Percentiles rank a stretch among this genome's conserved stretches.
These are phyloP conservation scores for Lordiphosa fenestrarum DNA, from an alignment of 2,888 invertebrate genomes.

Conservation along the genomic window DNA sequence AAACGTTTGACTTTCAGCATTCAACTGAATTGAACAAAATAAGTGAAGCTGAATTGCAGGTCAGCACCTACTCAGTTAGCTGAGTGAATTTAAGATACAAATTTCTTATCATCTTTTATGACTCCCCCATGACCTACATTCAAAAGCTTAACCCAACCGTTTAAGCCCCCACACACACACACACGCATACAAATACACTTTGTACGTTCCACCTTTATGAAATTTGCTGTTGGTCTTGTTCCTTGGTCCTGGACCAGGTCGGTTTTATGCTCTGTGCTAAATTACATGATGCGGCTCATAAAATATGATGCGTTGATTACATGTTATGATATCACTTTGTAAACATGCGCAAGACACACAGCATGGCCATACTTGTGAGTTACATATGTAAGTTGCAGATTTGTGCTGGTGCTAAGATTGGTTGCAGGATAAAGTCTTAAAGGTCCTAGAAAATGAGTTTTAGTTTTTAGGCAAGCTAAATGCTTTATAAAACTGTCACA, in stretches of 20 bases:
- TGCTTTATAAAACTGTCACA: no score
- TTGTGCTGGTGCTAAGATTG: conserved; percentile 2
- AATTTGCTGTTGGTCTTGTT: conserved; percentile 3
- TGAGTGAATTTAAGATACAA: no score
- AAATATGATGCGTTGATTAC: conserved; percentile 25
- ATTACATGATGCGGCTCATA: conserved; percentile 21
- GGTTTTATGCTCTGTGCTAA: conserved; percentile 15
- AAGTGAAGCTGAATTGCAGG: no score
- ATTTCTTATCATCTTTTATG: no score
- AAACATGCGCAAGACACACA: conserved; percentile 5
- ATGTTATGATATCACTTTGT: conserved; percentile 22
- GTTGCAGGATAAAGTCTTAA: no score
- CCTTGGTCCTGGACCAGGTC: conserved; percentile 3
- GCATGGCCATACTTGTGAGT: neutral
- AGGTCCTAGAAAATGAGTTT: no score
- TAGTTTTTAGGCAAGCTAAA: no score
- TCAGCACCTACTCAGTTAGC: no score
- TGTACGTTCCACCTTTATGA: conserved; percentile 4
- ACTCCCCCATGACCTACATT: no score
- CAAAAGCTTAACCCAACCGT: neutral
- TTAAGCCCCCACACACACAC: conserved; percentile 1
- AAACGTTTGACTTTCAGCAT: neutral
- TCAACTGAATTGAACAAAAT: no score
- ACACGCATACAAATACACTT: neutral
- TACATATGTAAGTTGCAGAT: conserved; percentile 1